Base-by-base conservation (phyloP, 1,140 invertebrate genomes). In the Micrasema minimum region DNA sequence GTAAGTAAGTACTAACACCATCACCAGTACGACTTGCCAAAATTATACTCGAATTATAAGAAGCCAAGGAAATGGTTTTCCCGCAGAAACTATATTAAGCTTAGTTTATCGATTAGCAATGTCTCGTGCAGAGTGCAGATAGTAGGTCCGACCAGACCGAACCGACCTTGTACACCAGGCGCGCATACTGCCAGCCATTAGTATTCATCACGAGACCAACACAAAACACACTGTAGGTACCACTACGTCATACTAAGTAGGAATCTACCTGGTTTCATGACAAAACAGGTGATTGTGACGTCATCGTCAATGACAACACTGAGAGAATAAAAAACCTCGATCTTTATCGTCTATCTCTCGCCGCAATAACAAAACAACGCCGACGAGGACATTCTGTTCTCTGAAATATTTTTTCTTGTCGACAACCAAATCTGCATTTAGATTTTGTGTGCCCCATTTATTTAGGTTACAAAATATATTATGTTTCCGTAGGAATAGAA, bases 201-300 rank as follows among this genome's bases (percentile, higher is more conserved):
- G 1, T 16, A 59, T 59, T 59, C 55, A 59, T 59, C 55, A 59
- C 35, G 55, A 59, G 55, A 59, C 55, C 46, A 11, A 6, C 46
- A 20, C 18, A 10, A 48, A 18, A 22, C 46, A 31, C 26, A 4
- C 26, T 7, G 26, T 31, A 7, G 26, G 26, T 31, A 31, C 26
- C 26, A 31, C 2, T 31, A 31, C 26, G 18, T 22, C 16, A 20
- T 48, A 20, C 46, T 16, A 20, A 18, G 6, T 6, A 11, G 10
- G 1, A 10, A 1, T 20, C 46, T 45, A 45, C 3, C 20, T 53
- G 23, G 2, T 53, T 53, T 31, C 23, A 12, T 53, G 12, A 3
- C 23, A 35, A 53, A n/a, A 53, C 50, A 53, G 50, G 50, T 53
- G 50, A 53, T 31, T 4, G 50, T 53, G 50, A 53, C 50, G 50